These are phyloP conservation scores for Selene dorsalis DNA, from an alignment of 2,797 vertebrate genomes.

Conservation along the genomic window DNA sequence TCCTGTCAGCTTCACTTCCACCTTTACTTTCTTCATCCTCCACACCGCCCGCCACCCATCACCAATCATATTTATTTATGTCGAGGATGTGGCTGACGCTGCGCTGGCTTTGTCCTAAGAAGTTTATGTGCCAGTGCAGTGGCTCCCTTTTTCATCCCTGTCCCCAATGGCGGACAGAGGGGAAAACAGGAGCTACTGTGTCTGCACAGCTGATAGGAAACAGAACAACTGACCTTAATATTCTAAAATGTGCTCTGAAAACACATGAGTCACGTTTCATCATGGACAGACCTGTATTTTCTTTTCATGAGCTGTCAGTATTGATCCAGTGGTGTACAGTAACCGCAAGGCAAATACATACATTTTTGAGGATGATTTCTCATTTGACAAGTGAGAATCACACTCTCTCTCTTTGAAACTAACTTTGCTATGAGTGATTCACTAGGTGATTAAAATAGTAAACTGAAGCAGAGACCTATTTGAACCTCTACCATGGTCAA, in stretches of 20 bases:
- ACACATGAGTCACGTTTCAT: not conserved
- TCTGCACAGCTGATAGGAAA: not conserved
- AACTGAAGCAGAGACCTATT: constrained; percentile 17
- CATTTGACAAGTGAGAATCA: not conserved
- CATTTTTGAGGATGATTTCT: not conserved
- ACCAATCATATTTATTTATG: constrained; percentile 57
- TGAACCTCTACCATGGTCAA: constrained; percentile 10
- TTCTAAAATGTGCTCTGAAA: constrained; percentile 12
- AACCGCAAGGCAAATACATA: not conserved
- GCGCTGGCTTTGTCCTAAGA: constrained; percentile 45
- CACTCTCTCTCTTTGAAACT: not conserved
- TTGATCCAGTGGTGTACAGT: not conserved
- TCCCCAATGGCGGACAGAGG: not conserved
- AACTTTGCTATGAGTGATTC: not conserved
- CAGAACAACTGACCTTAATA: not conserved
- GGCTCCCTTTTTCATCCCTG: constrained; percentile 41
- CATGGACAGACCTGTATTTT: not conserved
- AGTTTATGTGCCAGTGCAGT: constrained; percentile 47
- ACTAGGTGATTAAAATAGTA: constrained; percentile 2
- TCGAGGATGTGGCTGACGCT: constrained; percentile 47
- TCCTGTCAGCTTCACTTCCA: constrained; percentile 64
- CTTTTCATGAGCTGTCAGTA: not conserved
- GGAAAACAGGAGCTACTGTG: constrained; percentile 13
- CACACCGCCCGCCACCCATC: constrained; percentile 29
- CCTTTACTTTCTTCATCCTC: constrained; percentile 60